phyloP scores from a whole-genome alignment of 2,888 invertebrate genomes.

The Phorcus lineatus region DNA sequence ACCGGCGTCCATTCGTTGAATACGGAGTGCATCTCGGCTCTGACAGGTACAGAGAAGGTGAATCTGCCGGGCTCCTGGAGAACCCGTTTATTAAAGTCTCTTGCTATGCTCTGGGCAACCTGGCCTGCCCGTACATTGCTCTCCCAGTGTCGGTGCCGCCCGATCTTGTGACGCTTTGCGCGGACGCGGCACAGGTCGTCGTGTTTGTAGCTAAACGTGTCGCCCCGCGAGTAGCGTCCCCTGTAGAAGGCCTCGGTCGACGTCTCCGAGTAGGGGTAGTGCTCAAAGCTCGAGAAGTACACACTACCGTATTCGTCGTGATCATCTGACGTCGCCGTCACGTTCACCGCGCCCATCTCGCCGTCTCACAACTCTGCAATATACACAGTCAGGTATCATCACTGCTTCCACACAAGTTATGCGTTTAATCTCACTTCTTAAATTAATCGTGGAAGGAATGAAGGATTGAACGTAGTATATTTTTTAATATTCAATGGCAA shows the following conservation, averaged over 20 bases:
- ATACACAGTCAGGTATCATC: no score
- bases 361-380: no score
- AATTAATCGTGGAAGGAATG: no score
- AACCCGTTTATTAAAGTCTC: background rate
- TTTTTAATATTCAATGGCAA: no score
- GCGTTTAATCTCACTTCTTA: no score
- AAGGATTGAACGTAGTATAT: no score
- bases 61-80: background rate
- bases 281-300: background rate
- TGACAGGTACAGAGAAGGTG: background rate
- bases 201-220: background rate
- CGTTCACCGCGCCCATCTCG: background rate
- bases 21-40: background rate
- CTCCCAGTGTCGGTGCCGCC: background rate
- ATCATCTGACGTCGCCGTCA: background rate
- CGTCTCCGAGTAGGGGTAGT: background rate
- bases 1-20: background rate
- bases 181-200: background rate
- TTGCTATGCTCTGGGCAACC: background rate
- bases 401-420: no score
- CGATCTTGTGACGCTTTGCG: background rate
- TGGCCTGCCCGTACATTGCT: background rate
- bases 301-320: background rate
- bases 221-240: background rate
- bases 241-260: background rate